Evolutionary conservation across 92 coral and sea anemone genomes (phyloP).

Genomic region (Parazoanthus atlanticus): DNA sequence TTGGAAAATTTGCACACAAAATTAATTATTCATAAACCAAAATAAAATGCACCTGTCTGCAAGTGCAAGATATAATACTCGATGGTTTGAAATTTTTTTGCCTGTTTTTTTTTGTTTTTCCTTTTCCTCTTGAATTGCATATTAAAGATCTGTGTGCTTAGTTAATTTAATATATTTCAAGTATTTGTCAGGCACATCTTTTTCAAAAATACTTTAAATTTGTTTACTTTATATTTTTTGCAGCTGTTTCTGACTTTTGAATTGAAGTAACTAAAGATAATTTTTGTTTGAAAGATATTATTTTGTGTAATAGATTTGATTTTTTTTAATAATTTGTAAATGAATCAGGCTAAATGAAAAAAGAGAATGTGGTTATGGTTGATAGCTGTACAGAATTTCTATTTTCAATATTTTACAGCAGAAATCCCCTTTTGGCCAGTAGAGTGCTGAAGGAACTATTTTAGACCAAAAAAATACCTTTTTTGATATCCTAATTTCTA

Average conservation of each 20-base stretch:
- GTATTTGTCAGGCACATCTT: too few species aligned
- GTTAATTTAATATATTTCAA: neutral
- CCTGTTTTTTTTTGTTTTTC: neutral
- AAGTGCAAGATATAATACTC: too few species aligned
- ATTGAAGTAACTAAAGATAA: too few species aligned
- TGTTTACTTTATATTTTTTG: neutral
- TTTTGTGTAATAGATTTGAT: neutral
- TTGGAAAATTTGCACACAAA: neutral
- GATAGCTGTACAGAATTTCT: too few species aligned
- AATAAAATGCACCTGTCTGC: slow-evolving; percentile 5
- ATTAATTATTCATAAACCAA: slow-evolving; percentile 8
- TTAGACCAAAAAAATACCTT: too few species aligned
- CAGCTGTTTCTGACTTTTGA: neutral
- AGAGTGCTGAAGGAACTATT: too few species aligned
- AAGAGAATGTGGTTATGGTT: neutral
- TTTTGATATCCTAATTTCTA: too few species aligned
- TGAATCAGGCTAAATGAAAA: neutral
- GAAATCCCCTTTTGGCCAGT: too few species aligned
- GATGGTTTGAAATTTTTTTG: too few species aligned
- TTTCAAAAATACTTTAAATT: too few species aligned
- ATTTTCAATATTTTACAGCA: too few species aligned
- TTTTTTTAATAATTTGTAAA: neutral
- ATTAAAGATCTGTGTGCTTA: neutral
- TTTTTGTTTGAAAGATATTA: neutral
- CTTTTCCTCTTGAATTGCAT: neutral